Base-by-base conservation (phyloP, 2,888 invertebrate genomes). In the Fragum whitleyi region DNA sequence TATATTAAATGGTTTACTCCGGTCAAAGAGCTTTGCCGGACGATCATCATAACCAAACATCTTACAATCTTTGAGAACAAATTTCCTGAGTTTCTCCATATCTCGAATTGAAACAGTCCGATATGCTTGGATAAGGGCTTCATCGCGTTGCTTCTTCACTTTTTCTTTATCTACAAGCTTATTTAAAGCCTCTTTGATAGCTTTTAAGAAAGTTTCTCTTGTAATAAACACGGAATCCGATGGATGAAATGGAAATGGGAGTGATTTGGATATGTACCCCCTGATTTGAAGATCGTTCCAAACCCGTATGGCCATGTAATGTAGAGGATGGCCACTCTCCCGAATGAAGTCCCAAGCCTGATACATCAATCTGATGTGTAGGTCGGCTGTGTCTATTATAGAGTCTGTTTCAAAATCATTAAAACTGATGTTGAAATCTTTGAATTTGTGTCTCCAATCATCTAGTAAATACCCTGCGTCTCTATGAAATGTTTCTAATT, bases 241-340 rank as follows among this genome's bases (percentile, higher is more conserved):
- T 11, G 74, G 59, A 23, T 71, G 77, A 59, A 85, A 85, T 11
- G 90, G 90, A n/a, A 88, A 76, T 0, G 69, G 29, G 0, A 81
- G 69, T 47, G 84, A 36, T 61, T 87, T 88, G 6, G 86, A 83
- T 1, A 91, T 32, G 29, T 88, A 72, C 9, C 91, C 91, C 51
- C 89, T 71, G 5, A 90, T 87, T 72, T 91, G 90, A 36, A 90
- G 67, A 59, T 87, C 85, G 32, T 81, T 79, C 91, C 91, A 91
- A 0, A 85, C 77, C 29, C 88, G 47, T 7, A 81, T 28, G n/a
- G 85, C 62, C 0, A 87, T 80, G 16, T 86, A 83, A 47, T 86
- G 74, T 70, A 88, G 85, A 14, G 88, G 77, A 47, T 79, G 78
- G 68, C 88, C 87, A 51, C 86, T 86, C 16, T 72, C 75, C n/a